Evolutionary conservation across 2,113 vertebrate species (phyloP).

Genomic region (Lampris megalopsis): DNA sequence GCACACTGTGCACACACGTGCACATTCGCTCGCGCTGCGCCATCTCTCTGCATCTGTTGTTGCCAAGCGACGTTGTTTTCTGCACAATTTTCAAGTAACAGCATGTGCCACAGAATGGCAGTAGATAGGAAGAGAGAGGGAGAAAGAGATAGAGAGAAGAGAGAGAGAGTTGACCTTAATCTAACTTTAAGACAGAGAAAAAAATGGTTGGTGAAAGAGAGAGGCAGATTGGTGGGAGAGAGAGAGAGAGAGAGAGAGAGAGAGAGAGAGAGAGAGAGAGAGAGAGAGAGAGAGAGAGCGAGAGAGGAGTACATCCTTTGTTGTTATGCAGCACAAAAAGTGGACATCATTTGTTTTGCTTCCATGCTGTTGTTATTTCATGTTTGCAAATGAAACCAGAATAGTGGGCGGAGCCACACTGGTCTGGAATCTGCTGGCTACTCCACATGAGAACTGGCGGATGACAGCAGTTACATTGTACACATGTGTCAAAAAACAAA

Average conservation of each 20-base stretch:
- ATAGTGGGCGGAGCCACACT: constrained; percentile 34
- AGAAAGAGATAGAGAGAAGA: constrained; percentile 9
- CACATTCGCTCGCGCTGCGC: constrained; percentile 20
- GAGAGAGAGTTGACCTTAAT: background rate
- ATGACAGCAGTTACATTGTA: constrained; percentile 55
- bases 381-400: constrained; percentile 26
- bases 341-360: constrained; percentile 31
- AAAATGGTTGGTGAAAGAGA: background rate
- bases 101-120: constrained; percentile 11
- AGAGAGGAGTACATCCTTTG: background rate
- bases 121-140: background rate
- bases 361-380: constrained; percentile 28
- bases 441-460: constrained; percentile 41
- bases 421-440: constrained; percentile 68
- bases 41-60: constrained; percentile 57
- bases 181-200: background rate
- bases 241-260: constrained; percentile 12
- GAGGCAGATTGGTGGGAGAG: constrained; percentile 5
- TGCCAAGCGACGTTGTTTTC: constrained; percentile 78
- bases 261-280: constrained; percentile 2
- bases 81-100: constrained; percentile 55
- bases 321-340: background rate
- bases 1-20: constrained; percentile 20
- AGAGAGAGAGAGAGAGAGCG: background rate
- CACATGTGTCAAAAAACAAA: constrained; percentile 57